Conservation (phyloP, 2,888 invertebrate species). For the Gari tellinella region DNA sequence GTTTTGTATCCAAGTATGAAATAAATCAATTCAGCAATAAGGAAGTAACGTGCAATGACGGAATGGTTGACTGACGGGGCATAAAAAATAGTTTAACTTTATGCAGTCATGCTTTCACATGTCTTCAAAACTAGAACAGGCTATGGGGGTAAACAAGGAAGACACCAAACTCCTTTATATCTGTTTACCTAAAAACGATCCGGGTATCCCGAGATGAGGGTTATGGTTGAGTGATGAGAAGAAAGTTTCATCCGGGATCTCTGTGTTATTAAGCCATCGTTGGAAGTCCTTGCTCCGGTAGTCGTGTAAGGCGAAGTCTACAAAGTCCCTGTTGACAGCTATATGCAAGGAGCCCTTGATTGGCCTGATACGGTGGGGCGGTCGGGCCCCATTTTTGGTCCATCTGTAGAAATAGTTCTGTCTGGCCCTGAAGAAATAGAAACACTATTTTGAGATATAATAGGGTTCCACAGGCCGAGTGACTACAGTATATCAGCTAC, state of each 20-base stretch:
- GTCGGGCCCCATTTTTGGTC: constrained; percentile 15
- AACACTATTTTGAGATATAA: too few species aligned
- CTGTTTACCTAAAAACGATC: constrained; percentile 29
- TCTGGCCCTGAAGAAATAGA: constrained; percentile 25
- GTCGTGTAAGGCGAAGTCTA: constrained; percentile 26
- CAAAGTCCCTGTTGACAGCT: constrained; percentile 26
- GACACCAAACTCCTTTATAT: too few species aligned
- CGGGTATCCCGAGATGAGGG: constrained; percentile 15
- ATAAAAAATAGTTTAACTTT: background rate
- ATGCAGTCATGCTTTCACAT: too few species aligned
- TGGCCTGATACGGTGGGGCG: constrained; percentile 24
- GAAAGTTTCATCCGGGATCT: constrained; percentile 28
- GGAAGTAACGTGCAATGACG: too few species aligned
- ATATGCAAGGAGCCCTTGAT: constrained; percentile 30
- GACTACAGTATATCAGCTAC: too few species aligned
- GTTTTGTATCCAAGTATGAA: too few species aligned
- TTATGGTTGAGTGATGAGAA: constrained; percentile 32
- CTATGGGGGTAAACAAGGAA: too few species aligned
- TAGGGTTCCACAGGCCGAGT: too few species aligned
- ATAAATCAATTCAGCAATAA: too few species aligned
- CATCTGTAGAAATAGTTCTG: constrained; percentile 19
- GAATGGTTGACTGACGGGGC: too few species aligned
- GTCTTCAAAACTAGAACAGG: too few species aligned
- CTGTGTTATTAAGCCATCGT: constrained; percentile 15
- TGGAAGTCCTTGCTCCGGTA: constrained; percentile 12